Percentiles rank a stretch among this genome's conserved stretches.
phyloP scores from a whole-genome alignment of 2,888 invertebrate species.

The Agrilus cyanescens region DNA sequence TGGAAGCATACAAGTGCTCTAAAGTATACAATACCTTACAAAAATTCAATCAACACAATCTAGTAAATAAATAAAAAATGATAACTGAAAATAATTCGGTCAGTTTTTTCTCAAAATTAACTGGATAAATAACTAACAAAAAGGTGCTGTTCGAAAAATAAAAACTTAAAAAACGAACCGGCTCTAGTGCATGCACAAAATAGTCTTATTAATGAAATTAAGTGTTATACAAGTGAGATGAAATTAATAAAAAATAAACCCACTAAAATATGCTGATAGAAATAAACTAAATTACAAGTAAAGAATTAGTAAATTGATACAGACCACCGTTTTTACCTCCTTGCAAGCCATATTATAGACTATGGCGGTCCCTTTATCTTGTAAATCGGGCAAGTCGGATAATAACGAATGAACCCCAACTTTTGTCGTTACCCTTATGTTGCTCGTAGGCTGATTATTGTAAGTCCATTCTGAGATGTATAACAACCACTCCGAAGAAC shows the following conservation, averaged over 20 bases:
- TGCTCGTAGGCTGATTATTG: conserved; percentile 65
- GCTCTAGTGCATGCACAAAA: too few relatives aligned
- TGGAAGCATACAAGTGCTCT: conserved; percentile 40
- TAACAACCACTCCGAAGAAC: conserved; percentile 83
- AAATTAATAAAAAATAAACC: not conserved
- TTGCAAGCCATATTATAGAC: conserved; percentile 86
- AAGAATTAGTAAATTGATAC: conserved; percentile 42
- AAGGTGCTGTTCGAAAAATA: too few relatives aligned
- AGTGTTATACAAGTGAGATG: too few relatives aligned
- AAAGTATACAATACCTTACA: conserved; percentile 25
- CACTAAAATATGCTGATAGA: not conserved
- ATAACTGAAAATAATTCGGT: not conserved
- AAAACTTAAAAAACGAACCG: too few relatives aligned
- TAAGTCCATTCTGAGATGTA: conserved; percentile 89
- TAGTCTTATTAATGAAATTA: too few relatives aligned
- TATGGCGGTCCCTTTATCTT: conserved; percentile 74
- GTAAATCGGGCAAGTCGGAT: conserved; percentile 56
- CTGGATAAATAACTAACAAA: too few relatives aligned
- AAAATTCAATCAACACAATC: not conserved
- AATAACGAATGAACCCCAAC: conserved; percentile 78
- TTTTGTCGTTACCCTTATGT: conserved; percentile 83
- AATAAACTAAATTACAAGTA: conserved; percentile 5
- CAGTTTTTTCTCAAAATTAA: too few relatives aligned
- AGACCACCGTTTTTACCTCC: conserved; percentile 96
- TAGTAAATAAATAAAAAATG: conserved; percentile 1